These are phyloP conservation scores for Boulengeromyrus knoepffleri DNA, from an alignment of 2,113 vertebrate genomes.

Conservation along the genomic window DNA sequence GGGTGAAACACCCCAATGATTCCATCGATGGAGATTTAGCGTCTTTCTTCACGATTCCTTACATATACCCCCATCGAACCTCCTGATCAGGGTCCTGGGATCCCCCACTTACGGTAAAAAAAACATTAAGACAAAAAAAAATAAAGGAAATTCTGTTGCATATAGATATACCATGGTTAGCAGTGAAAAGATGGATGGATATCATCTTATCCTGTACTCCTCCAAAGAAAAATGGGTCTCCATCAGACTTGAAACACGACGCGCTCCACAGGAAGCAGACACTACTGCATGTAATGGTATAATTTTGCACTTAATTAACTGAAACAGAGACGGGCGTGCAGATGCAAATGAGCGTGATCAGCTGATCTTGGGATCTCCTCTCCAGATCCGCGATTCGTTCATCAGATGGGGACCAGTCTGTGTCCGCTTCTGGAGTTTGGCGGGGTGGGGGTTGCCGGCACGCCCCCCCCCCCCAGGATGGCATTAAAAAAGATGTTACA, in stretches of 20 bases:
- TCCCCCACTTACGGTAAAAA: background rate
- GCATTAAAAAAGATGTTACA: background rate
- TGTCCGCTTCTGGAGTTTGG: background rate
- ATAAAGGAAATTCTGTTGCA: background rate
- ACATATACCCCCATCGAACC: background rate
- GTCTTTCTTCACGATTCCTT: background rate
- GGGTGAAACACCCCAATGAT: background rate
- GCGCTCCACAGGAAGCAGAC: slow-evolving; percentile 21
- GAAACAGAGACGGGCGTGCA: slow-evolving; percentile 31
- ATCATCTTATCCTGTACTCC: background rate
- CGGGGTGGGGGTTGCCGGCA: background rate
- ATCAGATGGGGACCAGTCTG: background rate
- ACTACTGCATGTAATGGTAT: slow-evolving; percentile 30
- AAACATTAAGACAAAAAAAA: background rate
- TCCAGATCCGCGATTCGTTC: slow-evolving; percentile 40
- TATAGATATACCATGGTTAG: background rate
- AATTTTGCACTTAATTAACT: slow-evolving; percentile 40
- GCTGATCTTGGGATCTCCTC: slow-evolving; percentile 43
- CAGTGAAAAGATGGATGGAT: background rate
- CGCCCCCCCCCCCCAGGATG: background rate
- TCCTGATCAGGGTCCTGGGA: background rate
- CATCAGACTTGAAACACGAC: background rate
- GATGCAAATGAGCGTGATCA: slow-evolving; percentile 44
- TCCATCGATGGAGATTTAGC: background rate
- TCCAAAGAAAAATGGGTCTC: background rate